Percentiles rank a stretch among this genome's conserved stretches.
Conservation (phyloP, 2,888 invertebrate genomes). For the Eudasyphora cyanicolor region DNA sequence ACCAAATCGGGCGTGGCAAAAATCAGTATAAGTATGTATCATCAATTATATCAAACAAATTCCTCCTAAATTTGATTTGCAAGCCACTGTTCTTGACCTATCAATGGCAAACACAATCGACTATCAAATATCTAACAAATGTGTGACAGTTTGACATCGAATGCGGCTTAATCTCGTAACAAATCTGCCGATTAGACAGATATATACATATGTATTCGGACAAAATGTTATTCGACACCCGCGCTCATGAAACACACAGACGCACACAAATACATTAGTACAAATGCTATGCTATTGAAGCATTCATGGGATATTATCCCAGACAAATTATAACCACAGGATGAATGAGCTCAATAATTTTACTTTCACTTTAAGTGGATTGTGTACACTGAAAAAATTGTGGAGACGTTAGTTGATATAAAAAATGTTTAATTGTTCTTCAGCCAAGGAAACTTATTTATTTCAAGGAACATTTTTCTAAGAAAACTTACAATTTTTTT, state of each 20-base stretch:
- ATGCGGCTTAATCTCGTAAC: neutral
- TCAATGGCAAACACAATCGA: neutral
- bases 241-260: neutral
- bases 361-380: neutral
- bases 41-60: too few relatives aligned
- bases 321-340: neutral
- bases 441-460: too few relatives aligned
- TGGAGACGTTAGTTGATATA: too few relatives aligned
- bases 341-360: neutral
- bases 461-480: too few relatives aligned
- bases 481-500: too few relatives aligned
- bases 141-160: neutral
- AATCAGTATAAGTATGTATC: too few relatives aligned
- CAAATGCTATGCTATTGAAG: too few relatives aligned
- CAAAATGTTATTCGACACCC: neutral
- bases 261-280: too few relatives aligned
- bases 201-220: neutral
- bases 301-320: neutral
- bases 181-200: slow-evolving; percentile 10
- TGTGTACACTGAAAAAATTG: neutral
- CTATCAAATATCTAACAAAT: neutral
- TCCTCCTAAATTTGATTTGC: too few relatives aligned
- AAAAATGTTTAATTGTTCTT: too few relatives aligned
- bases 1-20: too few relatives aligned
- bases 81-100: neutral